Evolutionary conservation across 2,888 invertebrate genomes (phyloP), one percentile per base, ranked within the genome.

Genomic region (Calameuta idolon): DNA sequence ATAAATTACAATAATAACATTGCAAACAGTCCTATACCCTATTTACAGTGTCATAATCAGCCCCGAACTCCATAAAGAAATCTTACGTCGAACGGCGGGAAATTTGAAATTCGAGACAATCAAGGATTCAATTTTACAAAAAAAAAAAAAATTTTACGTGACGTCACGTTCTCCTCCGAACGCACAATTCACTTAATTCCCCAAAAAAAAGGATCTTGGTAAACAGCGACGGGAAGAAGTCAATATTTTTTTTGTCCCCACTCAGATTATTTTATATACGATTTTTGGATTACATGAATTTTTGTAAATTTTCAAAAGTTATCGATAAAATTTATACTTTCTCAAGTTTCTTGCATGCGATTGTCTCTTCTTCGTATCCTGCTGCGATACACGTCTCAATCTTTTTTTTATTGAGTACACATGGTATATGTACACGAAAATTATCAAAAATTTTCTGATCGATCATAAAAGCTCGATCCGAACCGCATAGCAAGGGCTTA

Each of bases 401-500:
- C n/a, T n/a, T 55, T 23, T 55, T 55, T 9, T 23, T 55, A 23
- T 55, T 55, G 15, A 1, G 23, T 40, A 40, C 15, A 40, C 4
- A 40, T 40, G 1, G 1, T 55, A 23, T 23, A 2, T 55, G 9
- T 55, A 23, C 23, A 5, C 5, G 9, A 5, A 9, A 55, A 55
- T 55, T 55, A 55, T 55, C 55, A 5, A 55, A 55, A 55, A 55
- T 55, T 55, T 55, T 55, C 23, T 55, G 23, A 55, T 55, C 23
- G 55, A 55, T 55, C 55, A 23, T 55, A 55, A 55, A 55, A 55
- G 55, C 55, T 23, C 23, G 9, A 55, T 55, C 23, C 33, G 12
- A 34, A 71, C 71, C 71, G 71, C 33, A 35, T 76, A 40, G 34
- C 80, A 75, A 85, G 78, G 84, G 84, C 81, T 85, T 81, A 34